Percentiles rank a stretch among this genome's conserved stretches.
Conservation (phyloP, 2,113 vertebrate genomes). For the Equus quagga region DNA sequence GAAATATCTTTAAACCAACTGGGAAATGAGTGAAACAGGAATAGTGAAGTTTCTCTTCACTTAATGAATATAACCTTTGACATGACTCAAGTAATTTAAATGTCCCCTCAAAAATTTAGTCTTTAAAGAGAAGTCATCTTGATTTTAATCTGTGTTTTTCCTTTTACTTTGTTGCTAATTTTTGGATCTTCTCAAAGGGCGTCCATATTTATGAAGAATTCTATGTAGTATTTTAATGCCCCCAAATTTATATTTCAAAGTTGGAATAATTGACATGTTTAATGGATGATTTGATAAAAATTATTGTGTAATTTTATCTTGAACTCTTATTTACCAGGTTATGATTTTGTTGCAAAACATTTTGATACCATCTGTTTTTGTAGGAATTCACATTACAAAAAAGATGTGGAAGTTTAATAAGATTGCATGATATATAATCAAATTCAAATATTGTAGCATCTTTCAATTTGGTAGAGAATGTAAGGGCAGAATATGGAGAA, state of each 20-base stretch:
- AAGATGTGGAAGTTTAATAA: not conserved
- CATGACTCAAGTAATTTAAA: not conserved
- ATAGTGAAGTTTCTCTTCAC: not conserved
- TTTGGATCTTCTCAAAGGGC: not conserved
- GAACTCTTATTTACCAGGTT: not conserved
- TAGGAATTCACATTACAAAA: not conserved
- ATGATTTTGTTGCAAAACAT: constrained; percentile 2
- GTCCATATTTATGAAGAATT: not conserved
- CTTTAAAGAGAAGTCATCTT: not conserved
- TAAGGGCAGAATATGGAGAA: not conserved
- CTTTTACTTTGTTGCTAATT: not conserved
- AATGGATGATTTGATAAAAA: not conserved
- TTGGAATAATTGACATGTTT: not conserved
- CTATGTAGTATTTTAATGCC: not conserved
- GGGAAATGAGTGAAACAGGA: not conserved
- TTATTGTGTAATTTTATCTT: not conserved
- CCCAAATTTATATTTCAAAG: not conserved
- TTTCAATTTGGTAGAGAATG: not conserved
- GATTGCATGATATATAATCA: not conserved
- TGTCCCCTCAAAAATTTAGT: not conserved
- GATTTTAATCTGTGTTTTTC: not conserved
- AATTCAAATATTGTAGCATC: not conserved
- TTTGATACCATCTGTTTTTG: not conserved
- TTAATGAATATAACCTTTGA: not conserved
- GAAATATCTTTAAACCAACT: not conserved